Conservation (phyloP, 1,140 invertebrate species). For the Dolichoris vasculosae region DNA sequence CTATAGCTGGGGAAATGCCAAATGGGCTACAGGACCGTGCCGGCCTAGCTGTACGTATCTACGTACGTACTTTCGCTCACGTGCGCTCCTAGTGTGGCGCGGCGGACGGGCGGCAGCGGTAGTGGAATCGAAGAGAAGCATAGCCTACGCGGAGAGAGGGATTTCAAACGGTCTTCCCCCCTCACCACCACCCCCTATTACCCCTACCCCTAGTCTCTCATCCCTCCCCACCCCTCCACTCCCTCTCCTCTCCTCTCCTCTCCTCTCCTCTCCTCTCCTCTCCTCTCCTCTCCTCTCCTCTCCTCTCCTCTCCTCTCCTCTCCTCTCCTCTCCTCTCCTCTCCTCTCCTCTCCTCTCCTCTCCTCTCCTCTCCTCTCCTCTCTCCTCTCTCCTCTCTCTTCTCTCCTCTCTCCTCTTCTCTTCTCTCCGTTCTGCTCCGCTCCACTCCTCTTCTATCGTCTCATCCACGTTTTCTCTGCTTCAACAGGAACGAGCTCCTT, state of each 20-base stretch:
- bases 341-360: not conserved
- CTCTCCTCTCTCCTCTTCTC: constrained; percentile 33
- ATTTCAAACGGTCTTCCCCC: constrained; percentile 61
- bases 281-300: constrained; percentile 54
- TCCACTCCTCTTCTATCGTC: too few species aligned
- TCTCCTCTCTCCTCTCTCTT: constrained; percentile 40
- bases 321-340: not conserved
- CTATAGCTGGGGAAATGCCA: constrained; percentile 77
- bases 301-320: constrained; percentile 27
- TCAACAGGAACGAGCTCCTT: not conserved
- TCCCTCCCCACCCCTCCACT: constrained; percentile 56
- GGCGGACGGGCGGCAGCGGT: constrained; percentile 62
- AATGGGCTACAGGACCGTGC: constrained; percentile 73
- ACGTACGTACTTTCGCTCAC: constrained; percentile 64
- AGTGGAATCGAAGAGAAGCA: constrained; percentile 55
- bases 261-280: constrained; percentile 55
- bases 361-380: not conserved
- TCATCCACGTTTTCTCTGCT: constrained; percentile 33
- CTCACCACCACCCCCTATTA: constrained; percentile 43
- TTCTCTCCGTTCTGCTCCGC: constrained; percentile 39
- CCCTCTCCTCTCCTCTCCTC: constrained; percentile 42
- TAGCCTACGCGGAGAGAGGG: constrained; percentile 53
- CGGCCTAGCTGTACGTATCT: constrained; percentile 63
- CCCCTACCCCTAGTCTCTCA: constrained; percentile 50
- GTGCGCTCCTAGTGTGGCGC: constrained; percentile 64